A percentile compares a stretch with the other conserved stretches of the same genome.
Conservation (phyloP, 2,797 vertebrate species). For the Coluber constrictor region DNA sequence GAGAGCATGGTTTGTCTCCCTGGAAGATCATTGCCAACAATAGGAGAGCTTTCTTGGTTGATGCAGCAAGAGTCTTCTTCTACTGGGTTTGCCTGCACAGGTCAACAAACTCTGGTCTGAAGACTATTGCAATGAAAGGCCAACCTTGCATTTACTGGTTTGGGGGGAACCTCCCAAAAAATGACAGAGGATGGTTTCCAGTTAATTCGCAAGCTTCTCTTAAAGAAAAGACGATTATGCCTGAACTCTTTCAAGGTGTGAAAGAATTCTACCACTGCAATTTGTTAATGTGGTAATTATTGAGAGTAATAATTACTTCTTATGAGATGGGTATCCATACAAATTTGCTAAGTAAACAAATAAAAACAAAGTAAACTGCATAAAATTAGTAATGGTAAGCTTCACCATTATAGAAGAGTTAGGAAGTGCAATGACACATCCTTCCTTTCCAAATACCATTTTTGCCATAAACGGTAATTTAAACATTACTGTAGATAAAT, state of each 20-base stretch:
- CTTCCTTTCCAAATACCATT: neutral
- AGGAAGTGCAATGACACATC: neutral
- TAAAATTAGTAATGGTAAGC: neutral
- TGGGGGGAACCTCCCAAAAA: neutral
- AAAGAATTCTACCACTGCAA: neutral
- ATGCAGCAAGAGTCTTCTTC: neutral
- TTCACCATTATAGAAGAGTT: neutral
- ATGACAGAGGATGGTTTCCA: neutral
- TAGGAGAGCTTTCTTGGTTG: neutral
- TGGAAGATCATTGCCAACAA: neutral
- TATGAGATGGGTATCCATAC: neutral
- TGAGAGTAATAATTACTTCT: neutral
- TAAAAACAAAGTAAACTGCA: neutral
- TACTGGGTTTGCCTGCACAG: neutral
- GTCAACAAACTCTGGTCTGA: neutral
- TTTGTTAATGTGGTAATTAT: neutral
- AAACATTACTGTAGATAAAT: neutral
- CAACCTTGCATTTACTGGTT: neutral
- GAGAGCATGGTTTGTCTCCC: neutral
- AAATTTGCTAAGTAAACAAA: neutral
- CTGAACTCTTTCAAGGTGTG: neutral
- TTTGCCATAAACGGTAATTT: neutral
- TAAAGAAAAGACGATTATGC: neutral
- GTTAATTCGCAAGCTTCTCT: neutral
- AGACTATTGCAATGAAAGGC: neutral